Evolutionary conservation across 2,888 invertebrate genomes (phyloP).

Genomic region (Ornithoptera priamus): DNA sequence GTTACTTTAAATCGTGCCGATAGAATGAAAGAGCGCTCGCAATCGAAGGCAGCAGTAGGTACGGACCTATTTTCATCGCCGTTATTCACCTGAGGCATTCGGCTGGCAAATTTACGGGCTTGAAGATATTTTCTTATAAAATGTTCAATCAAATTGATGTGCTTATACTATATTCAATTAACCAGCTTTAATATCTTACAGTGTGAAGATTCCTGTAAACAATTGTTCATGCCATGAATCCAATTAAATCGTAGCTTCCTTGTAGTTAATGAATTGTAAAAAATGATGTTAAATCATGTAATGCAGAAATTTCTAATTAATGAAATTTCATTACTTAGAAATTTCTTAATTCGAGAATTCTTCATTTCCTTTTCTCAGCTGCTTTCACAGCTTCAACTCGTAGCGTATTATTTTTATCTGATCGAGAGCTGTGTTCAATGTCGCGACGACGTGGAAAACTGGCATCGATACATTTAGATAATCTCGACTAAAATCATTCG

Average conservation of each 20-base stretch:
- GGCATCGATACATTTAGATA: conserved; percentile 20
- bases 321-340: not conserved
- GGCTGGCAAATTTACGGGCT: conserved; percentile 40
- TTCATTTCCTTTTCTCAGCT: not conserved
- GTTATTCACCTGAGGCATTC: conserved; percentile 43
- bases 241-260: not conserved
- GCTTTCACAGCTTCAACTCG: not conserved
- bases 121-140: conserved; percentile 49
- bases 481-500: conserved; percentile 26
- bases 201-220: conserved; percentile 28
- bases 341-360: not conserved
- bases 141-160: conserved; percentile 51
- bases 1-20: conserved; percentile 67
- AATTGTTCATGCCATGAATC: conserved; percentile 5
- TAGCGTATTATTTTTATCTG: not conserved
- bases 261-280: not conserved
- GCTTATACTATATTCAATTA: conserved; percentile 49
- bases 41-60: conserved; percentile 48
- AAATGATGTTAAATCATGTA: not conserved
- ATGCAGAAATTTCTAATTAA: no score
- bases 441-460: conserved; percentile 15
- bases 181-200: conserved; percentile 47
- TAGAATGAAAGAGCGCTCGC: conserved; percentile 63
- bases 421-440: conserved; percentile 9
- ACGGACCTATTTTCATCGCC: conserved; percentile 45